Percentiles rank a stretch among this genome's conserved stretches.
These are phyloP conservation scores for Catamblyrhynchus diadema DNA, from an alignment of 2,797 vertebrate species.

Conservation along the genomic window DNA sequence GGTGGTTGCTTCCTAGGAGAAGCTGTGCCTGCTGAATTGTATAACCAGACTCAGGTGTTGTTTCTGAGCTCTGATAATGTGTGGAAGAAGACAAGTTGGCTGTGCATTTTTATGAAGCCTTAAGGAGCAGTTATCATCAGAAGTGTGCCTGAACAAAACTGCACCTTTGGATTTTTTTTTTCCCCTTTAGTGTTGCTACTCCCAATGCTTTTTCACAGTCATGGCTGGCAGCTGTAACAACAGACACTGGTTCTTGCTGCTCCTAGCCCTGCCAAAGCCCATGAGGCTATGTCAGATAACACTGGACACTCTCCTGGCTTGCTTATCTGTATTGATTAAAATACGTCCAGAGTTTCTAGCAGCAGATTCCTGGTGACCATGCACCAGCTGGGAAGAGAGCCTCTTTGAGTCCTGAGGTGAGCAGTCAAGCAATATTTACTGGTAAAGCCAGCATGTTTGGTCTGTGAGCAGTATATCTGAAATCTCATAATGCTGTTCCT, in stretches of 20 bases:
- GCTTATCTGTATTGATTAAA: not conserved
- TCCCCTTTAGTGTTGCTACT: not conserved
- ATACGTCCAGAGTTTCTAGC: not conserved
- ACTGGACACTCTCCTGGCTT: not conserved
- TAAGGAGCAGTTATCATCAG: conserved; percentile 22
- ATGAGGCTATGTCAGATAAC: not conserved
- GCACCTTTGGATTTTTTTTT: not conserved
- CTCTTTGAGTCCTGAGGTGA: not conserved
- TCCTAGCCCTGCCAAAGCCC: not conserved
- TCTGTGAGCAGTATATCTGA: not conserved
- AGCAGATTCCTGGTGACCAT: not conserved
- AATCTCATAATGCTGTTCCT: not conserved
- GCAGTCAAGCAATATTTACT: not conserved
- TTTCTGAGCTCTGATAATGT: conserved; percentile 29
- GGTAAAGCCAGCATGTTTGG: not conserved
- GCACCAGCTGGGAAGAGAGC: not conserved
- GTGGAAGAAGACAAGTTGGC: conserved; percentile 32
- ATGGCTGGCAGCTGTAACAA: not conserved
- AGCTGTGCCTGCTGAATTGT: not conserved
- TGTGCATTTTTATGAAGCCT: conserved; percentile 48
- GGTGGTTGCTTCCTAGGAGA: not conserved
- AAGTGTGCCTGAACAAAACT: not conserved
- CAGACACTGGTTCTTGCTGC: not conserved
- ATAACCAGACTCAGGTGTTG: conserved; percentile 3
- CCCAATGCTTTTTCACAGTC: not conserved